These are phyloP conservation scores for human (Homo sapiens) DNA, from an alignment of 2,113 vertebrate species.

Conservation along the genomic window GRCh38 chr12:75820001-75820500, in stretches of 20 bases:
- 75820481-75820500: not conserved
- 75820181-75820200: not conserved
- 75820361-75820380: not conserved
- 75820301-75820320: constrained; percentile 2
- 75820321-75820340: constrained; percentile 22
- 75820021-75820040: not conserved
- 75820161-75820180: not conserved
- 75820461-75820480: not conserved
- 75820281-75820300: not conserved
- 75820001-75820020: not conserved
- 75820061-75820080: not conserved
- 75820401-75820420: not conserved
- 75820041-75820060: not conserved
- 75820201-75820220: not conserved
- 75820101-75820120: not conserved
- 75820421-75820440: not conserved
- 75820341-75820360: not conserved
- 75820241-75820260: not conserved
- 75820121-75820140: not conserved
- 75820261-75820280: not conserved
- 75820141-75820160: not conserved
- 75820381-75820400: not conserved
- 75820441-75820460: not conserved
- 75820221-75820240: not conserved
- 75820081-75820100: not conserved